phyloP scores from a whole-genome alignment of 1,140 invertebrate genomes.

The Caenorhabditis elegans region WBcel235 BX284602.5:6103501-6104000 shows the following conservation, averaged over 20 bases:
- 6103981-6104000: too few relatives aligned
- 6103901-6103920: too few relatives aligned
- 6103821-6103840: not conserved
- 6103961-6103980: too few relatives aligned
- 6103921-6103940: too few relatives aligned
- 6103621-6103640: not conserved
- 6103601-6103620: not conserved
- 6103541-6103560: not conserved
- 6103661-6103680: not conserved
- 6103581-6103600: not conserved
- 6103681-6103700: too few relatives aligned
- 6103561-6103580: not conserved
- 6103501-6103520: not conserved
- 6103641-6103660: not conserved
- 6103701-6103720: not conserved
- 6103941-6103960: too few relatives aligned
- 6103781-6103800: conserved; percentile 8
- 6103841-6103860: not conserved
- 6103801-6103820: not conserved
- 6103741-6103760: not conserved
- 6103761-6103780: not conserved
- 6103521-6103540: too few relatives aligned
- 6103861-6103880: not conserved
- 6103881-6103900: not conserved
- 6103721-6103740: not conserved